These are phyloP conservation scores for Hydrolagus affinis DNA, from an alignment of 2,113 vertebrate genomes.

Conservation along the genomic window DNA sequence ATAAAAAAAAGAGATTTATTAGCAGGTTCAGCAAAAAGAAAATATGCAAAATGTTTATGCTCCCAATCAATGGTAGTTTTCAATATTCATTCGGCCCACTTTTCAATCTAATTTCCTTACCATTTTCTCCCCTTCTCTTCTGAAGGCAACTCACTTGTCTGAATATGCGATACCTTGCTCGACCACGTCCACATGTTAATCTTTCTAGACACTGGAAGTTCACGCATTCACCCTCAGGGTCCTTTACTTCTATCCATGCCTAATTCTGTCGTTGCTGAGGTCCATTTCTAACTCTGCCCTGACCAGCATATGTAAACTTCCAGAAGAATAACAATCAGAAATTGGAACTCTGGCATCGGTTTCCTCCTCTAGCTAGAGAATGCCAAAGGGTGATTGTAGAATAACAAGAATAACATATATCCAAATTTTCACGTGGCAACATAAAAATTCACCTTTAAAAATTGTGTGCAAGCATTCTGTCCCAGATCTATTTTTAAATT, in stretches of 20 bases:
- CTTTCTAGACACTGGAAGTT: neutral
- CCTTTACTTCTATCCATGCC: too few species aligned
- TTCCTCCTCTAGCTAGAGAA: neutral
- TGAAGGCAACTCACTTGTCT: neutral
- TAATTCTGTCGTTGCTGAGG: neutral
- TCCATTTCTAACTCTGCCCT: neutral
- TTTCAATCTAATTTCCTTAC: too few species aligned
- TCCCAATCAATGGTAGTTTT: too few species aligned
- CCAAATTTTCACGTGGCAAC: neutral
- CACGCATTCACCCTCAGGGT: too few species aligned
- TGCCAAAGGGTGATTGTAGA: neutral
- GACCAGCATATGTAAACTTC: neutral
- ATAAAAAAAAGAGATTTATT: too few species aligned
- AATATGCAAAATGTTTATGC: too few species aligned
- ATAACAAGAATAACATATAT: neutral
- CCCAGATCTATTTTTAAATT: neutral
- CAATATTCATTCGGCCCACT: too few species aligned
- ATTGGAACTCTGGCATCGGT: neutral
- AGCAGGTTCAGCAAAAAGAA: too few species aligned
- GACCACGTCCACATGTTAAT: neutral
- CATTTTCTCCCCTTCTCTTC: neutral
- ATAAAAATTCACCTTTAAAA: conserved; percentile 8
- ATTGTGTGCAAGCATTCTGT: neutral
- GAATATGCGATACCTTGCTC: neutral
- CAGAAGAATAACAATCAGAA: neutral